These are phyloP conservation scores for human DNA, from an alignment of 2,113 vertebrate genomes.

Conservation along the genomic window GRCh38 chr12:89201501-89202000, in stretches of 20 bases:
- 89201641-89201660: slow-evolving; percentile 42
- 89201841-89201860: neutral
- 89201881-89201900: neutral
- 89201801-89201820: slow-evolving; percentile 15
- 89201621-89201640: slow-evolving; percentile 22
- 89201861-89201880: neutral
- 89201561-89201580: slow-evolving; percentile 32
- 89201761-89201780: neutral
- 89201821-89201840: neutral
- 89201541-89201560: neutral
- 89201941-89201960: neutral
- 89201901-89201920: neutral
- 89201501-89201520: neutral
- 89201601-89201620: neutral
- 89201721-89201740: slow-evolving; percentile 8
- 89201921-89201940: neutral
- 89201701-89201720: slow-evolving; percentile 33
- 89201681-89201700: neutral
- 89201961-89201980: no score
- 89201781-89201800: neutral
- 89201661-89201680: neutral
- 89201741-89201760: neutral
- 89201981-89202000: no score
- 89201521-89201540: neutral
- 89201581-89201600: slow-evolving; percentile 21